Conservation (phyloP, 2,113 vertebrate species). For the Leucopternis melanops region DNA sequence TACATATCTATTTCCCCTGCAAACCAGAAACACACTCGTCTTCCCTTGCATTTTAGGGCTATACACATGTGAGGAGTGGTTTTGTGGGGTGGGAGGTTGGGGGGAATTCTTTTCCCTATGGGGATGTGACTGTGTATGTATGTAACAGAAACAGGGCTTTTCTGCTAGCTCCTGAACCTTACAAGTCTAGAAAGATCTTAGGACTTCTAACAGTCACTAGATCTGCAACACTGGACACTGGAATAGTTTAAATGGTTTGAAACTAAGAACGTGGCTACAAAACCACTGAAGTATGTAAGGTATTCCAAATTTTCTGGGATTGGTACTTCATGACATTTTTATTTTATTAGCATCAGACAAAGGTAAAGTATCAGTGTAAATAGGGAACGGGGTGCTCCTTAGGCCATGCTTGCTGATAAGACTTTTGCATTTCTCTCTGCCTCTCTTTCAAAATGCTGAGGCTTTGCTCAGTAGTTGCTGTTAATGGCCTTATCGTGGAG, state of each 20-base stretch:
- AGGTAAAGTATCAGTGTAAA: neutral
- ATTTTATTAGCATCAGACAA: neutral
- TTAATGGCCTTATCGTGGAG: no score
- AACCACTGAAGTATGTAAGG: neutral
- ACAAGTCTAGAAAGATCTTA: neutral
- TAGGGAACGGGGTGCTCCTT: neutral
- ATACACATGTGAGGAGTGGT: neutral
- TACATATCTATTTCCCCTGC: neutral
- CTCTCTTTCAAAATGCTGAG: neutral
- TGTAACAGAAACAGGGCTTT: neutral
- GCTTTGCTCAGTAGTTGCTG: conserved; percentile 37
- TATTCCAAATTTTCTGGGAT: neutral
- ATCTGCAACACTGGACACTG: neutral
- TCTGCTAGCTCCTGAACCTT: neutral
- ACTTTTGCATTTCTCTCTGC: neutral
- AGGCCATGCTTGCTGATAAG: neutral
- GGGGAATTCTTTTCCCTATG: neutral
- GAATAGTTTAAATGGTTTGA: neutral
- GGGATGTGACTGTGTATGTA: neutral
- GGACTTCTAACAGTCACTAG: neutral
- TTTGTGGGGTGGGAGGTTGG: neutral
- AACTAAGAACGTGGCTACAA: neutral
- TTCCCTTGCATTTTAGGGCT: neutral
- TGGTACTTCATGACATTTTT: neutral
- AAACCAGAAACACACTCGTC: neutral